Evolutionary conservation across 2,888 invertebrate species (phyloP).

Genomic region (Stenurella melanura): DNA sequence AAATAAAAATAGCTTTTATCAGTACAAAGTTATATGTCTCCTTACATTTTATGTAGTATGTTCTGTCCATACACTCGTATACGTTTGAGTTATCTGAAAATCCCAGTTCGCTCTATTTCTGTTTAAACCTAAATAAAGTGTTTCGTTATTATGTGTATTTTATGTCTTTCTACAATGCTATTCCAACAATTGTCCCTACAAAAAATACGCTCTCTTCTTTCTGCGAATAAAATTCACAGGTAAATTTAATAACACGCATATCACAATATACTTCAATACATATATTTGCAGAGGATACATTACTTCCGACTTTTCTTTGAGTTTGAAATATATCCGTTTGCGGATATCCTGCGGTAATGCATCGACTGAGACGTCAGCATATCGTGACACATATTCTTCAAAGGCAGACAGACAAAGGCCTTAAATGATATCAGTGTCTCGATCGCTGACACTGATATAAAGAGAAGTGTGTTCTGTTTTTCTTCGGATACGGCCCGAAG

Average conservation of each 20-base stretch:
- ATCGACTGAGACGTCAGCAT: conserved; percentile 48
- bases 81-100: too few relatives aligned
- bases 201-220: not conserved
- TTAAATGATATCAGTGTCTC: conserved; percentile 62
- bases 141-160: too few relatives aligned
- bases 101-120: too few relatives aligned
- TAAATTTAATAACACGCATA: conserved; percentile 20
- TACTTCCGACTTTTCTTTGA: conserved; percentile 20
- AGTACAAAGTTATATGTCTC: too few relatives aligned
- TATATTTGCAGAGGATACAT: conserved; percentile 27
- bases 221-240: not conserved
- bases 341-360: conserved; percentile 63
- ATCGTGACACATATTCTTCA: conserved; percentile 39
- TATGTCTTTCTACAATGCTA: too few relatives aligned
- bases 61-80: too few relatives aligned
- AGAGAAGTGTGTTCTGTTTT: conserved; percentile 52
- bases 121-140: too few relatives aligned
- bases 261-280: not conserved
- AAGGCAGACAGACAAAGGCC: conserved; percentile 59
- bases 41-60: too few relatives aligned
- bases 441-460: conserved; percentile 58
- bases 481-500: conserved; percentile 49
- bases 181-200: too few relatives aligned
- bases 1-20: too few relatives aligned
- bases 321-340: conserved; percentile 39